A percentile compares a stretch with the other conserved stretches of the same genome.
Evolutionary conservation across 2,797 vertebrate genomes (phyloP).

Genomic region (Gouania willdenowi): DNA sequence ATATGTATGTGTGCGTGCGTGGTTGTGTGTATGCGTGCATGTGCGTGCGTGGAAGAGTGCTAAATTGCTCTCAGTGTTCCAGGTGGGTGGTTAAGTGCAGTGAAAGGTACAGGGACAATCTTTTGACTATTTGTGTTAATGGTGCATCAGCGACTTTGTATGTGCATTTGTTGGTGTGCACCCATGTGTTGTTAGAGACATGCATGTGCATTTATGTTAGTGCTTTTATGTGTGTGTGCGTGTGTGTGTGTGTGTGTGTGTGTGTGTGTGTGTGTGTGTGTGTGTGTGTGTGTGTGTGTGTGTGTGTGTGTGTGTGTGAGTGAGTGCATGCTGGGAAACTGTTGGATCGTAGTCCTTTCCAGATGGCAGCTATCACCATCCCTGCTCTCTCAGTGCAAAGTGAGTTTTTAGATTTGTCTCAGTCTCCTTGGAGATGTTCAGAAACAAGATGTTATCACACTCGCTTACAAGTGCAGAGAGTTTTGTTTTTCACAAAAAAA

Average conservation of each 20-base stretch:
- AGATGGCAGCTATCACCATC: conserved; percentile 57
- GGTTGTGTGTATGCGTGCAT: conserved; percentile 4
- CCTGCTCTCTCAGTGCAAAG: conserved; percentile 23
- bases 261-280: too few relatives aligned
- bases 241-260: too few relatives aligned
- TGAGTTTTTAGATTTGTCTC: conserved; percentile 24
- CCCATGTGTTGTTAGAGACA: too few relatives aligned
- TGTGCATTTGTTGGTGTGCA: conserved; percentile 7
- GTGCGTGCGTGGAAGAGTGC: background rate
- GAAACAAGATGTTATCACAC: conserved; percentile 27
- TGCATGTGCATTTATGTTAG: background rate
- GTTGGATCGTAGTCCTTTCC: conserved; percentile 47
- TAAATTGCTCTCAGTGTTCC: conserved; percentile 23
- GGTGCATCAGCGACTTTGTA: background rate
- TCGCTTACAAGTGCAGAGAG: too few relatives aligned
- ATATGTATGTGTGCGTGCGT: conserved; percentile 2
- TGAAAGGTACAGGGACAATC: conserved; percentile 29
- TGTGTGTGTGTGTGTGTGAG: too few relatives aligned
- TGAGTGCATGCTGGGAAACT: conserved; percentile 6
- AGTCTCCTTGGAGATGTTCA: conserved; percentile 40
- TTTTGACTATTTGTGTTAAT: conserved; percentile 24
- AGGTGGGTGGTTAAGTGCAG: conserved; percentile 27
- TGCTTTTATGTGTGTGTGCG: too few relatives aligned
- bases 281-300: background rate
- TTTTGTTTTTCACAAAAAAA: too few relatives aligned